These are phyloP conservation scores for Philopotamus ludificatus DNA, from an alignment of 1,140 invertebrate genomes.

Conservation along the genomic window DNA sequence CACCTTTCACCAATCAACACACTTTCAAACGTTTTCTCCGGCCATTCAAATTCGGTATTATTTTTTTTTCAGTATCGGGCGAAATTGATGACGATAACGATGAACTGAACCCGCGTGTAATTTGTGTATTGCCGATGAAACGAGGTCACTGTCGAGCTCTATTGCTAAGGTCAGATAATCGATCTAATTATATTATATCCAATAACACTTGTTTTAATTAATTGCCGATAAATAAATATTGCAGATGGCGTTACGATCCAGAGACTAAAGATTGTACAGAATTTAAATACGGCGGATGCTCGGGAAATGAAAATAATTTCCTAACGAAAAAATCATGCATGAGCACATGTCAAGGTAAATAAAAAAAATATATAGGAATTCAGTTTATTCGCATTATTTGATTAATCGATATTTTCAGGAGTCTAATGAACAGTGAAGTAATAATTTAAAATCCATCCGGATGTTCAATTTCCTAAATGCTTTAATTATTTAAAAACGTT, in stretches of 20 bases:
- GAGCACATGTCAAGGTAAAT: conserved; percentile 53
- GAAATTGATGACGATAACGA: background rate
- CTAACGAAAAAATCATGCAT: conserved; percentile 56
- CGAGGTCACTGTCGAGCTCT: conserved; percentile 28
- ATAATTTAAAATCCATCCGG: too few species aligned
- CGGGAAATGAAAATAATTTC: conserved; percentile 69
- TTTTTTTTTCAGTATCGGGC: background rate
- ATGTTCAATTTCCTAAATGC: too few species aligned
- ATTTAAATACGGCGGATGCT: conserved; percentile 68
- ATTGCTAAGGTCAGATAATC: conserved; percentile 17
- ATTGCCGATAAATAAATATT: conserved; percentile 3
- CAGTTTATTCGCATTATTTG: too few species aligned
- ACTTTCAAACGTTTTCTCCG: too few species aligned
- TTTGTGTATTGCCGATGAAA: conserved; percentile 24
- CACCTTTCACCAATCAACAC: too few species aligned
- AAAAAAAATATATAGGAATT: too few species aligned
- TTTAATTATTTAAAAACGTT: too few species aligned
- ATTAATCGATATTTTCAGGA: background rate
- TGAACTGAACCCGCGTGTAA: conserved; percentile 4
- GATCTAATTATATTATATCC: background rate
- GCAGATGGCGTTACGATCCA: conserved; percentile 58
- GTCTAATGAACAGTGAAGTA: background rate
- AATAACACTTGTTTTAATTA: background rate
- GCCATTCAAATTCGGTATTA: too few species aligned
- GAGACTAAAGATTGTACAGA: conserved; percentile 56